Evolutionary conservation across 2,797 vertebrate species (phyloP).

Genomic region (Meriones psammophilus): DNA sequence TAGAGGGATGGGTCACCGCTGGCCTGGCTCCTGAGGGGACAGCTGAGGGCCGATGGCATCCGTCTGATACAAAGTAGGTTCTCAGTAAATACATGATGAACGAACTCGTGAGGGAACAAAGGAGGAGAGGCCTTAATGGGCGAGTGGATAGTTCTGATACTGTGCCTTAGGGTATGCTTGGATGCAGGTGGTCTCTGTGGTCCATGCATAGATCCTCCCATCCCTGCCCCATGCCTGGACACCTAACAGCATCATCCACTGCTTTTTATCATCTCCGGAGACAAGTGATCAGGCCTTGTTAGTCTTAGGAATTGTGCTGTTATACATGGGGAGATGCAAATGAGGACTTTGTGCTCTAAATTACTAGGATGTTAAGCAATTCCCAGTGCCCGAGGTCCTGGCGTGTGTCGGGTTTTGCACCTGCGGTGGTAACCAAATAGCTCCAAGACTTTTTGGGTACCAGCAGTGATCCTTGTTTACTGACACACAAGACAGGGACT

Average conservation of each 20-base stretch:
- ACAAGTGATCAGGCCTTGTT: background rate
- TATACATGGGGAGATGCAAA: conserved; percentile 10
- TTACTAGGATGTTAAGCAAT: conserved; percentile 32
- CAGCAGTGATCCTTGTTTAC: background rate
- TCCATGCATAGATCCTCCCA: background rate
- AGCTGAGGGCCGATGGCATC: background rate
- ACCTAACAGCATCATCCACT: background rate
- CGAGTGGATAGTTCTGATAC: background rate
- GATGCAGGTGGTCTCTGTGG: background rate
- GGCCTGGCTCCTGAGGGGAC: background rate
- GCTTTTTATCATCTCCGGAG: background rate
- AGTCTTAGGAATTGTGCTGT: background rate
- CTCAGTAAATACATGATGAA: background rate
- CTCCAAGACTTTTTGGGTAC: background rate
- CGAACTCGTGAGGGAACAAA: background rate
- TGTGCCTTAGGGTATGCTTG: background rate
- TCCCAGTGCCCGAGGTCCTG: background rate
- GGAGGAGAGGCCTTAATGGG: background rate
- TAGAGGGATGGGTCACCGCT: background rate
- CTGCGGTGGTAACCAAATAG: background rate
- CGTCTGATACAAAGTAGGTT: background rate
- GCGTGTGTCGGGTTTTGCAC: background rate
- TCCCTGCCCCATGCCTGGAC: background rate
- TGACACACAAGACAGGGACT: background rate
- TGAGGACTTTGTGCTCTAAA: conserved; percentile 40